These are phyloP conservation scores for Drosophila sordidapex DNA, from an alignment of 2,888 invertebrate species.

Conservation along the genomic window DNA sequence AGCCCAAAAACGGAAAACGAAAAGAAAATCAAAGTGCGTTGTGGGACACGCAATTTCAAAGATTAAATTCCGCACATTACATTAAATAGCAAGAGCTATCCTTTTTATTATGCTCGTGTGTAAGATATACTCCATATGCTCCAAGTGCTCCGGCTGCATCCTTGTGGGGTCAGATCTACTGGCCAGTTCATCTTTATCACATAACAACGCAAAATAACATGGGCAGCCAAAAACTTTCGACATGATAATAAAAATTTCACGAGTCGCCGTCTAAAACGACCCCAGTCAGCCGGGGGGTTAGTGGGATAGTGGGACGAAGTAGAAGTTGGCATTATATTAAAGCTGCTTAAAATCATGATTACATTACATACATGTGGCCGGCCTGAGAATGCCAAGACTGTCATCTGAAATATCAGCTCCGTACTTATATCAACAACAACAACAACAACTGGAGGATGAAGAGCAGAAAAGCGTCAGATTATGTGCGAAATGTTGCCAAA, in stretches of 20 bases:
- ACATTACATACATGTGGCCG: constrained; percentile 54
- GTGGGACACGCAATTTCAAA: constrained; percentile 63
- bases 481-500: constrained; percentile 71
- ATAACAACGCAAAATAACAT: constrained; percentile 55
- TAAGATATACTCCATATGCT: constrained; percentile 1
- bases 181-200: constrained; percentile 70
- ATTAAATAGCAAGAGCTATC: constrained; percentile 42
- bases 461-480: constrained; percentile 55
- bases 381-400: constrained; percentile 49
- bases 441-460: constrained; percentile 22
- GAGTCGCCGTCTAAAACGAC: constrained; percentile 14
- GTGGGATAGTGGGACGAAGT: not conserved
- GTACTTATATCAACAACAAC: constrained; percentile 34
- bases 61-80: constrained; percentile 73
- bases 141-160: not conserved
- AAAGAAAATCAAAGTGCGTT: constrained; percentile 54
- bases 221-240: constrained; percentile 57
- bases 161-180: constrained; percentile 23
- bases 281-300: constrained; percentile 21
- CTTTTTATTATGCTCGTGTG: constrained; percentile 41
- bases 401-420: constrained; percentile 20
- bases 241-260: constrained; percentile 73
- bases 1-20: constrained; percentile 13
- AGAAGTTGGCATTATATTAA: constrained; percentile 50
- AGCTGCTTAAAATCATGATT: constrained; percentile 72